phyloP scores from a whole-genome alignment of 2,888 invertebrate genomes.

The Hylaea fasciaria region DNA sequence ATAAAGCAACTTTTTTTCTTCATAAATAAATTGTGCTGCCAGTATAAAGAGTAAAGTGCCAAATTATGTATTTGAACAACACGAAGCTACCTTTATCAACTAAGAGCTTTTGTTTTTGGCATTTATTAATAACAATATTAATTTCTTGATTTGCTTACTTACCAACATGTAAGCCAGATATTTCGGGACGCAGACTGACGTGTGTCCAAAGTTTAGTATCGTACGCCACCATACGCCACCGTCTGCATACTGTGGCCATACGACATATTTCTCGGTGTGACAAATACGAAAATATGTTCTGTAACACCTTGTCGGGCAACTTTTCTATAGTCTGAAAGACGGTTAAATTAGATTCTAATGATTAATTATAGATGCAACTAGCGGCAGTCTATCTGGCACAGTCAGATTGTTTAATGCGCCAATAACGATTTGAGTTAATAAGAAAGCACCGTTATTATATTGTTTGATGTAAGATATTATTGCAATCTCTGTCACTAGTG shows the following conservation, averaged over 20 bases:
- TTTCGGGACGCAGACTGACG: conserved; percentile 98
- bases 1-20: conserved; percentile 17
- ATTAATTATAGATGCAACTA: neutral
- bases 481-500: conserved; percentile 1
- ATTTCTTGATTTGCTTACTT: conserved; percentile 42
- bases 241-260: conserved; percentile 96
- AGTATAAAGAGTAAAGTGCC: neutral
- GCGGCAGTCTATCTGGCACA: conserved; percentile 9
- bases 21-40: conserved; percentile 35
- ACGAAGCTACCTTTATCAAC: no score
- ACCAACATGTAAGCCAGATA: conserved; percentile 96
- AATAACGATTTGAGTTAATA: conserved; percentile 4
- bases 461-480: conserved; percentile 8
- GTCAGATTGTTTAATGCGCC: neutral
- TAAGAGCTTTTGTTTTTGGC: no score
- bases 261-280: conserved; percentile 97
- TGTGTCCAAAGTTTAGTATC: conserved; percentile 97
- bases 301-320: conserved; percentile 97
- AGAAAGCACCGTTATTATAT: neutral
- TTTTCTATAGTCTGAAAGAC: conserved; percentile 96
- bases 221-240: conserved; percentile 98
- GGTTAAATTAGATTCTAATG: conserved; percentile 13
- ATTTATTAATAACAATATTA: no score
- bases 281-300: conserved; percentile 97
- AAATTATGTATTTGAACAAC: no score